A percentile compares a stretch with the other conserved stretches of the same genome.
Evolutionary conservation across 2,888 invertebrate species (phyloP).

Genomic region (Elegia similella): DNA sequence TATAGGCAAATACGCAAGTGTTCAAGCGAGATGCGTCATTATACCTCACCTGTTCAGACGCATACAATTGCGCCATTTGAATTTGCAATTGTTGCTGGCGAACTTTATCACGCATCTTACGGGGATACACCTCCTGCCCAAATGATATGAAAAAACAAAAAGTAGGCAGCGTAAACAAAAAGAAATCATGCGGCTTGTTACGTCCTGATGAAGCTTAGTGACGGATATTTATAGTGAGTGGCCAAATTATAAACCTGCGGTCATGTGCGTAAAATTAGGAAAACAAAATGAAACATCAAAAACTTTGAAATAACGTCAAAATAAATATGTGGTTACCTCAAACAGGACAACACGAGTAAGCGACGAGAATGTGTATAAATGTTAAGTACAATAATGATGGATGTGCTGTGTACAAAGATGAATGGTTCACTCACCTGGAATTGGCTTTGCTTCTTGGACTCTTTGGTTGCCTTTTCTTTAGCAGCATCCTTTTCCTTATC

Average conservation of each 20-base stretch:
- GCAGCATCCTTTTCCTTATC: conserved; percentile 83
- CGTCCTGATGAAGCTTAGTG: conserved; percentile 57
- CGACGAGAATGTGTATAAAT: conserved; percentile 48
- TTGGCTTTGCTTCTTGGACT: conserved; percentile 84
- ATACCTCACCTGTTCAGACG: conserved; percentile 79
- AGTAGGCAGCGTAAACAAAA: conserved; percentile 80
- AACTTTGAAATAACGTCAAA: conserved; percentile 45
- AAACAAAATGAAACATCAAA: conserved; percentile 41
- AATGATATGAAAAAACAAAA: conserved; percentile 82
- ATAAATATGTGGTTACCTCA: conserved; percentile 62
- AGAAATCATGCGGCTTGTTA: conserved; percentile 70
- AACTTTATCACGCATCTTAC: conserved; percentile 91
- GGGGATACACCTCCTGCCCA: conserved; percentile 89
- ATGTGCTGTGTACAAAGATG: conserved; percentile 64
- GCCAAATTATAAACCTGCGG: conserved; percentile 46
- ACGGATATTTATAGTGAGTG: conserved; percentile 41
- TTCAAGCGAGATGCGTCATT: conserved; percentile 73
- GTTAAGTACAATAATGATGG: conserved; percentile 64
- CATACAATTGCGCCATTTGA: conserved; percentile 81
- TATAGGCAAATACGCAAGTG: conserved; percentile 50
- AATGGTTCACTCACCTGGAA: conserved; percentile 80
- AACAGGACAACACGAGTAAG: conserved; percentile 67
- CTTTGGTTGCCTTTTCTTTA: conserved; percentile 82
- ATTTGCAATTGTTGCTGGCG: conserved; percentile 85
- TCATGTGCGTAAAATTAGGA: conserved; percentile 44